Evolutionary conservation across 2,113 vertebrate species (phyloP), one percentile per base, ranked within the genome.

Genomic region (Cottus gobio): DNA sequence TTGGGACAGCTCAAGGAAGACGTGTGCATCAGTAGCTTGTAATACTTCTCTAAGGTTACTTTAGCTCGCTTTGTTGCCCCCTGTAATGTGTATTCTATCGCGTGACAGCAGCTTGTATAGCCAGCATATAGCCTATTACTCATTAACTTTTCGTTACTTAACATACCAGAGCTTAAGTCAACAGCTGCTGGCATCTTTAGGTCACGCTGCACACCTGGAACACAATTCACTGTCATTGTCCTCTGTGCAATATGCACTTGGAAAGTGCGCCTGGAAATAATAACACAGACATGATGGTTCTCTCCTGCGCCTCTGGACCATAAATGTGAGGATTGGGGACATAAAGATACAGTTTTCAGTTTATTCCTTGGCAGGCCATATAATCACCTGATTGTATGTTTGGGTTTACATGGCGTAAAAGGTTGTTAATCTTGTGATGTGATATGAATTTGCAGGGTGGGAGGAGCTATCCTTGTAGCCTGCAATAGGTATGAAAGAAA

Each of bases 1-100:
- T 85, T 77, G 44, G 75, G 64, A 58, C 50, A 50, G 34, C 12
- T 0, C 12, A 22, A 64, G 4, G 15, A 37, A 84, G 60, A 50
- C 52, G 36, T 58, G 8, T 30, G 28, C 15, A 77, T 48, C 26
- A 16, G 20, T 46, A 9, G 26, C 50, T 79, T 18, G 28, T 26
- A 57, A 36, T 52, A 8, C 34, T 46, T 58, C 10, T 50, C 34
- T 22, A 8, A 11, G 67, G 16, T 7, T 2, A 48, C 15, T 20
- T 57, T 2, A 20, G 34, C 34, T 39, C 26, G 22, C 31, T 22
- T 11, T 56, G 34, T 65, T 72, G 64, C 46, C 36, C 10, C 39
- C 7, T 54, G 48, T 22, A 12, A 42, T 42, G 13, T 46, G 28
- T 48, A 31, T 72, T 72, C 28, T 79, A 31, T 31, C 16, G 12